Conservation (phyloP, 2,888 invertebrate species). For the Ormyrus rosae region DNA sequence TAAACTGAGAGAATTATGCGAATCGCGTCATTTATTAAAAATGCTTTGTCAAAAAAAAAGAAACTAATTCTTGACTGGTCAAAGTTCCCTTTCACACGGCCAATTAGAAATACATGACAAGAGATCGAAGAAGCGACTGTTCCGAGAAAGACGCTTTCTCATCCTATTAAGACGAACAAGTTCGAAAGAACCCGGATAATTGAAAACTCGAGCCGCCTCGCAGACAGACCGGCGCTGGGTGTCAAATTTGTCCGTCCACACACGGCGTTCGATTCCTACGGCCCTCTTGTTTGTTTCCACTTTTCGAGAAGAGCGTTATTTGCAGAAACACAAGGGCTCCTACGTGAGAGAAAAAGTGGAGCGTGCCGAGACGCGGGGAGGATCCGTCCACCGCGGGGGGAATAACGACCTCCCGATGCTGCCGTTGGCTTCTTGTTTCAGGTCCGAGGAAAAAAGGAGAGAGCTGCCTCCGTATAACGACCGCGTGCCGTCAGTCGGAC, state of each 20-base stretch:
- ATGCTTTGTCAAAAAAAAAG: too few relatives aligned
- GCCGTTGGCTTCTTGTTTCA: slow-evolving; percentile 70
- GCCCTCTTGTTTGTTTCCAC: slow-evolving; percentile 69
- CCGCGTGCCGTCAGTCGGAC: slow-evolving; percentile 13
- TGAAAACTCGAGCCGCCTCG: too few relatives aligned
- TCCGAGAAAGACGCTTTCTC: too few relatives aligned
- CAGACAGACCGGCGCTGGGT: slow-evolving; percentile 41
- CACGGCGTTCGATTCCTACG: not conserved
- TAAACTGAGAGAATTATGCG: too few relatives aligned
- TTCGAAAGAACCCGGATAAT: too few relatives aligned
- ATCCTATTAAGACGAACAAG: too few relatives aligned
- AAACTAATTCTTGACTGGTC: too few relatives aligned
- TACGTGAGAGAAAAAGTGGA: slow-evolving; percentile 47
- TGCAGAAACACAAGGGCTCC: slow-evolving; percentile 67
- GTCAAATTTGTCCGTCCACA: slow-evolving; percentile 67
- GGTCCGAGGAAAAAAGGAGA: slow-evolving; percentile 60
- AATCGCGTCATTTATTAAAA: too few relatives aligned
- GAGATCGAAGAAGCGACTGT: too few relatives aligned
- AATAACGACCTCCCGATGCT: slow-evolving; percentile 72
- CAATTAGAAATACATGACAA: too few relatives aligned
- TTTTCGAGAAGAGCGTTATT: slow-evolving; percentile 66
- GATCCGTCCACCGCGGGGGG: slow-evolving; percentile 42
- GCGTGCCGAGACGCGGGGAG: too few relatives aligned
- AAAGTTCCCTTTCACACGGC: too few relatives aligned
- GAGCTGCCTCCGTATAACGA: slow-evolving; percentile 18